Conservation (phyloP, 1,140 invertebrate genomes). For the Drosophila chauvacae region DNA sequence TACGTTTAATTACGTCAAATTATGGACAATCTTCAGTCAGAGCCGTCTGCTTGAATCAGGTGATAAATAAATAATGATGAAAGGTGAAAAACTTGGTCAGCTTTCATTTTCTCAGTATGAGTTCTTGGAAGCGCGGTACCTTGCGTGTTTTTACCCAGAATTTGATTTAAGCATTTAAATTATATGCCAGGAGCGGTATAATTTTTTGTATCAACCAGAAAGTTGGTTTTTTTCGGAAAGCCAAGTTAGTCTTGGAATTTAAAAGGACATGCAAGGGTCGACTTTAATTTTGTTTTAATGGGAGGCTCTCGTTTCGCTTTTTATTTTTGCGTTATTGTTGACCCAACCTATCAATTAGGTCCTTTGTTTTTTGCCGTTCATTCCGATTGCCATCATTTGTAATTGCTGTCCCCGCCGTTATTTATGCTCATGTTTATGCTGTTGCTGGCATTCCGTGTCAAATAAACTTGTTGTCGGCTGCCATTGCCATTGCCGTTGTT, state of each 20-base stretch:
- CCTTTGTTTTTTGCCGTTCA: constrained; percentile 28
- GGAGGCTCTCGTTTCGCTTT: background rate
- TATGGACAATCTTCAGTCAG: constrained; percentile 1
- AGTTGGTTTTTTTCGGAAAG: background rate
- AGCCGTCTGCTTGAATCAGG: background rate
- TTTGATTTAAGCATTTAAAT: constrained; percentile 3
- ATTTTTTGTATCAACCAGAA: background rate
- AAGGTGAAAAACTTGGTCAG: background rate
- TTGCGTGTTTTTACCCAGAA: background rate
- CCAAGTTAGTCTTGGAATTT: background rate
- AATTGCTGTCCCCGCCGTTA: constrained; percentile 21
- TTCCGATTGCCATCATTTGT: constrained; percentile 41
- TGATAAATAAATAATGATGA: constrained; percentile 2
- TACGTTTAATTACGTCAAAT: constrained; percentile 15
- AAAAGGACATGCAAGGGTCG: constrained; percentile 4
- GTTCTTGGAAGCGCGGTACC: background rate
- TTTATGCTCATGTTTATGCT: constrained; percentile 35
- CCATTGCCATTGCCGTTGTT: constrained; percentile 4
- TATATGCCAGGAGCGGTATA: background rate
- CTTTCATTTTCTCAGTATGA: background rate
- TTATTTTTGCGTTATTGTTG: constrained; percentile 26
- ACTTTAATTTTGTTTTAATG: background rate
- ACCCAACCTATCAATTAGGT: constrained; percentile 55
- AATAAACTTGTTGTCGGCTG: constrained; percentile 39
- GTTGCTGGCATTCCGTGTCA: constrained; percentile 33